Evolutionary conservation across 2,113 vertebrate species (phyloP), one percentile per base, ranked within the genome.

Genomic region (Leucopsar rothschildi): DNA sequence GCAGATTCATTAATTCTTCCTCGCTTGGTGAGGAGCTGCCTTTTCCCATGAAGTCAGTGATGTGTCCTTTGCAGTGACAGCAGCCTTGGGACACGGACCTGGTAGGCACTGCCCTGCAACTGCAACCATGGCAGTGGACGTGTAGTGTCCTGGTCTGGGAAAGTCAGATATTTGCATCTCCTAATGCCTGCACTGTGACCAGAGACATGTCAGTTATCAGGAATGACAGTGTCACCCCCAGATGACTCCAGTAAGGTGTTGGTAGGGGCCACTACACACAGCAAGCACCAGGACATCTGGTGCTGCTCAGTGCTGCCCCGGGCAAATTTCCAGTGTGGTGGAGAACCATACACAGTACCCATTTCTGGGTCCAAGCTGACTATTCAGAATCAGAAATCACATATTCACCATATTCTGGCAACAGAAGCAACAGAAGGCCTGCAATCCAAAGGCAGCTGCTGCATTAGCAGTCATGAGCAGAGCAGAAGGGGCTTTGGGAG

Each of bases 271-370:
- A 72, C 23, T 42, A 5, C 4, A 24, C 28, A 22, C 10, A 39
- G 82, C 44, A 52, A 85, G 35, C 17, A 65, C 15, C 40, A 57
- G 59, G 45, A 5, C 21, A 6, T 45, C 88, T 88, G 55, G 28
- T 83, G 45, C 91, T 70, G 17, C 45, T 60, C 55, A 19, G 6
- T 22, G 55, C 42, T 66, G 42, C 17, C 11, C 66, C 64, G 50
- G 71, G 27, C 12, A 45, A n/a, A 24, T 27, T n/a, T 21, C 22
- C 25, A 28, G 6, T 21, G 15, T n/a, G n/a, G 6, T 64, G 45
- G 28, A 78, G 31, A 22, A 25, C 16, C 29, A 44, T 18, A n/a
- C 0, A 0, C 10, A 60, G 61, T 27, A 27, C 3, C 22, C 55
- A 14, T 55, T 81, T 57, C 55, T 84, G 64, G 49, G 70, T 81